Evolutionary conservation across 2,113 vertebrate species (phyloP), one percentile per base, ranked within the genome.

Genomic region (Salvelinus sp.): DNA sequence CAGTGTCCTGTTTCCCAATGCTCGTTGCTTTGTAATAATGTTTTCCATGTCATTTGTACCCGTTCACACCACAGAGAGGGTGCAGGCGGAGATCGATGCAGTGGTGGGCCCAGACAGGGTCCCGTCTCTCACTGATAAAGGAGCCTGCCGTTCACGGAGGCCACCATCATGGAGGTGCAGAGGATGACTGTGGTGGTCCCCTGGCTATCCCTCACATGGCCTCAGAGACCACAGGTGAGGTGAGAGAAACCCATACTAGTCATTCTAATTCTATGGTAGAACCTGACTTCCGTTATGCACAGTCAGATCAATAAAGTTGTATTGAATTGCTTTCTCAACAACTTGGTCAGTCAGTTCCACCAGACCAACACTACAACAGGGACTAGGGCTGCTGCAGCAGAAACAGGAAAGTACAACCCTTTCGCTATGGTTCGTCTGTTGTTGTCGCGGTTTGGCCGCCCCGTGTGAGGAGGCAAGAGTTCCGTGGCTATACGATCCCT

Each of bases 91-190:
- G 94, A 95, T 99, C 0, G 93, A 96, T 79, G 82, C 81, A 6
- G 95, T 97, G 81, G 88, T 99, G 68, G 97, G 97, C 68, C 30
- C 5, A 63, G 87, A 92, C 44, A 93, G 93, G 25, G 75, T 87
- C 67, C 95, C 92, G 0, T 97, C 97, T 44, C 86, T 97, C 83
- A 91, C 90, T 0, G 92, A 98, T 88, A 97, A 95, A 79, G 92
- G 90, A 89, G 85, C 60, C 94, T 99, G 92, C 95, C 97, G 2
- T 98, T 95, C 84, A 98, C 97, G 14, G 97, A 98, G 86, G 97
- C 98, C 85, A 95, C 96, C 60, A 96, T 99, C 85, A 96, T 99
- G 98, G 97, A 99, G 90, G 95, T 98, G 33, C 96, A 97, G 91
- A 93, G 97, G 80, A 90, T 99, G 92, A 94, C 95, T 0, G 93